Evolutionary conservation across 2,113 vertebrate species (phyloP), one percentile per base, ranked within the genome.

Genomic region (Amia ocellicauda): DNA sequence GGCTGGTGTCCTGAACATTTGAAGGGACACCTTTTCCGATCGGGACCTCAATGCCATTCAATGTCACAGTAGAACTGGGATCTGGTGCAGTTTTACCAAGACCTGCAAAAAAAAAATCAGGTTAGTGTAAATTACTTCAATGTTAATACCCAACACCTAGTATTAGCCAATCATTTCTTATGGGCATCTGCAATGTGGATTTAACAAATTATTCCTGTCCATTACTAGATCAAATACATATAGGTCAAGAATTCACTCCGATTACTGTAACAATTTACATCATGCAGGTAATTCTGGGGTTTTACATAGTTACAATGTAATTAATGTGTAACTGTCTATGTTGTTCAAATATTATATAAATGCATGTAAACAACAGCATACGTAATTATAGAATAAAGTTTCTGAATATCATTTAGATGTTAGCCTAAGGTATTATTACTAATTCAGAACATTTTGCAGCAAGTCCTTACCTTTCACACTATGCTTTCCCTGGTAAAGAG

Each of bases 401-500:
- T 2, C 36, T 17, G 36, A 31, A 31, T n/a, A n/a, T n/a, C n/a
- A n/a, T n/a, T n/a, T n/a, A n/a, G n/a, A n/a, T n/a, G n/a, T n/a
- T n/a, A n/a, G n/a, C n/a, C n/a, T n/a, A 57, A 43, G 16, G 16
- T 8, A 42, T 9, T 20, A 27, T 28, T 28, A 29, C 4, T 28
- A 14, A 55, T 29, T 56, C n/a, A n/a, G n/a, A n/a, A n/a, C n/a
- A n/a, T n/a, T n/a, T n/a, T 36, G 5, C 31, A 36, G 31, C 11
- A 36, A 11, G 1, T 4, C 24, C 56, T 83, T 83, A 98, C 97
- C 97, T 94, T 99, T 99, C 61, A 99, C 96, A 50, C 97, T 99
- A 85, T 99, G 97, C 69, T 98, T 99, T 76, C 97, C 94, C 74
- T n/a, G n/a, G n/a, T n/a, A n/a, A n/a, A n/a, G n/a, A n/a, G n/a